phyloP scores from a whole-genome alignment of 2,113 vertebrate species.

The Cavia aperea region DNA sequence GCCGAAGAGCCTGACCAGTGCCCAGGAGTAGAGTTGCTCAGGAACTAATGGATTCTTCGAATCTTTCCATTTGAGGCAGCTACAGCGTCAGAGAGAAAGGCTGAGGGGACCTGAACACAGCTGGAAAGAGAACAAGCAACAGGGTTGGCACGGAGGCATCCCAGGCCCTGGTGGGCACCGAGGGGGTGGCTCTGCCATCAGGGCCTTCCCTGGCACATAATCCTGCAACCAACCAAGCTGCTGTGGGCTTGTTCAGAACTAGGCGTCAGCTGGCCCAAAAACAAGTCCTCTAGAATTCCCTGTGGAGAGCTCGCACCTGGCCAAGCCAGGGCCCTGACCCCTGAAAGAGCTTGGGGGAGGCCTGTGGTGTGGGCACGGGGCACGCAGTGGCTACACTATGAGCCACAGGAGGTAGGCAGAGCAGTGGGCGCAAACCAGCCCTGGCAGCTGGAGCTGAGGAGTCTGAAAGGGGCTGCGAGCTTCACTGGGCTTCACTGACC shows the following conservation, averaged over 20 bases:
- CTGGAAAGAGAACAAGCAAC: background rate
- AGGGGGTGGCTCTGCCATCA: background rate
- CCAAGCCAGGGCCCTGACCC: background rate
- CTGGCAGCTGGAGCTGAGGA: background rate
- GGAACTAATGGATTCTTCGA: background rate
- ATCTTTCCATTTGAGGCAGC: background rate
- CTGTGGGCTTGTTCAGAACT: background rate
- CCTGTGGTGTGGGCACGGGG: background rate
- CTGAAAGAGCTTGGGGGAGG: background rate
- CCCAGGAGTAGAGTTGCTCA: background rate
- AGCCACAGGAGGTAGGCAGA: accelerated
- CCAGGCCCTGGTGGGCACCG: accelerated
- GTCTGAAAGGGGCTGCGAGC: background rate
- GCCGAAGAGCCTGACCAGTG: background rate
- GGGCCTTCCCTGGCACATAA: background rate
- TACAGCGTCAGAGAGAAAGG: background rate
- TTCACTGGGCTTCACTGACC: background rate
- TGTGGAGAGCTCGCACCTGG: background rate
- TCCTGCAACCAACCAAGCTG: accelerated
- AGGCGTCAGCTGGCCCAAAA: accelerated
- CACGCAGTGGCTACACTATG: accelerated
- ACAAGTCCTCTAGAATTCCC: background rate
- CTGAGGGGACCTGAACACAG: background rate
- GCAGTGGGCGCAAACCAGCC: background rate
- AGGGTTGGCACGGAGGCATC: too few species aligned